Base-by-base conservation (phyloP, 2,888 invertebrate genomes). In the Byasa hedistus region DNA sequence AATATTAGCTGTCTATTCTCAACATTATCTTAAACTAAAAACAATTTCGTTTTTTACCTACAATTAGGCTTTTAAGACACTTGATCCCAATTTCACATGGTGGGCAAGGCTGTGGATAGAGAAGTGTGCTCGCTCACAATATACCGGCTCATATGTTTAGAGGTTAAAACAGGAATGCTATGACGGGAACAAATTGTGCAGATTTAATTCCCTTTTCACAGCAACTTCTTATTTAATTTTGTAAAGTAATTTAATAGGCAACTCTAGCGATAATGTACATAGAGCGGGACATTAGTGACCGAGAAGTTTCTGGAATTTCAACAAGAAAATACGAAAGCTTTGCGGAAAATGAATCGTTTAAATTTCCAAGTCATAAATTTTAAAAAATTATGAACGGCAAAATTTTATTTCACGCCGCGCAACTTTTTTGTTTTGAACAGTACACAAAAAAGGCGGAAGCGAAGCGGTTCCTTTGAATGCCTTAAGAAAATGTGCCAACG, bases 361-460 rank as follows among this genome's bases (percentile, higher is more conserved):
- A 54, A 22, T 54, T 54, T 22, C 52, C 22, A 15, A 23, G 54
- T 22, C 19, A 54, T 54, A 54, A 54, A 54, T 54, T 54, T n/a
- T 8, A 54, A 54, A 27, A 54, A 54, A 22, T 22, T 56, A 56
- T 56, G 56, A 21, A 22, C 39, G 56, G 57, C 56, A 44, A 62
- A 62, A 56, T 56, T 65, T 59, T 54, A 58, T 59, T 59, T 65
- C n/a, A 60, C 48, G 32, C 54, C 22, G 56, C 22, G 56, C 27
- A 7, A 27, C 12, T 51, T 60, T 32, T 65, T 55, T 56, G 60
- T 56, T 59, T 55, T 44, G 12, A 24, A 59, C 39, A 52, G 39
- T 56, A 65, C 65, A 65, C 60, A 65, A 60, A 65, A 65, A 65
- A 60, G 60, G 65, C 65, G 65, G 65, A 27, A 48, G 60, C 60